These are phyloP conservation scores for Oenanthe oenanthe DNA, from an alignment of 2,113 vertebrate species.

Conservation along the genomic window DNA sequence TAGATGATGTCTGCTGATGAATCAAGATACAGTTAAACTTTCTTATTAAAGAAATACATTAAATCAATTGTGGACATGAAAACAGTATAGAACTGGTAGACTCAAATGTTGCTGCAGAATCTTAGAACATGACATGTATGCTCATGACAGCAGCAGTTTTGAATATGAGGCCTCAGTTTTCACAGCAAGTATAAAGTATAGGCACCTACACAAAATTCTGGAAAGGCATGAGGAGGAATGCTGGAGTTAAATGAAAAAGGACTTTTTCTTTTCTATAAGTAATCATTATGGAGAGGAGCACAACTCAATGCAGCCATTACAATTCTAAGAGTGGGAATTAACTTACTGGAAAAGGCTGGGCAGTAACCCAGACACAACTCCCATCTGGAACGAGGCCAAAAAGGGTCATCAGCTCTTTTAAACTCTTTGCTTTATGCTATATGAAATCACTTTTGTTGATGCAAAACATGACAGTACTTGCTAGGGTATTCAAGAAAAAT, in stretches of 20 bases:
- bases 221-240: background rate
- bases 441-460: conserved; percentile 52
- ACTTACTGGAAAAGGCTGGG: conserved; percentile 37
- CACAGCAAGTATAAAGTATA: background rate
- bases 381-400: conserved; percentile 18
- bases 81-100: background rate
- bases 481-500: conserved; percentile 46
- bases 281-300: background rate
- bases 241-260: background rate
- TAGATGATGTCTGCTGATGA: background rate
- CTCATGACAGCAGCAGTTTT: background rate
- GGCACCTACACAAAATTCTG: background rate
- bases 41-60: background rate
- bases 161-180: background rate
- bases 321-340: conserved; percentile 26
- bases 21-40: background rate
- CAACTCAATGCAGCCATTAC: conserved; percentile 19
- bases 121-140: background rate
- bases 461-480: conserved; percentile 39
- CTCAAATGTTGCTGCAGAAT: background rate
- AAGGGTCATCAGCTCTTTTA: conserved; percentile 27
- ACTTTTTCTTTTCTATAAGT: conserved; percentile 19
- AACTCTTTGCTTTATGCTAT: conserved; percentile 28
- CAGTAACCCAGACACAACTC: conserved; percentile 12
- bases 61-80: background rate